Conservation (phyloP, 2,113 vertebrate genomes). For the Microtus ochrogaster region DNA sequence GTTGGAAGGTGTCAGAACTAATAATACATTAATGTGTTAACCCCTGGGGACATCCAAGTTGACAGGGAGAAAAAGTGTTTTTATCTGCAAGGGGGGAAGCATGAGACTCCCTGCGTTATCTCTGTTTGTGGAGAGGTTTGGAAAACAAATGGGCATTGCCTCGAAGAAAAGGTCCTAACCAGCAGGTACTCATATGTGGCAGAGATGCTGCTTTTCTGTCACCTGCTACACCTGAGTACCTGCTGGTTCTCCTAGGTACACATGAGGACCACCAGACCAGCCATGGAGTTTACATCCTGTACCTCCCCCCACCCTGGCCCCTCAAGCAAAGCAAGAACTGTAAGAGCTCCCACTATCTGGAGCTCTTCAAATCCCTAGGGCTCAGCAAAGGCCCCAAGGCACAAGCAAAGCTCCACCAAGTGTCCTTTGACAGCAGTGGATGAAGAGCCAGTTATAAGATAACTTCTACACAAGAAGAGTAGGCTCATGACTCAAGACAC, state of each 20-base stretch:
- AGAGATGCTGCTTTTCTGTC: not conserved
- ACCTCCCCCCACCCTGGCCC: not conserved
- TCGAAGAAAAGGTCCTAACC: not conserved
- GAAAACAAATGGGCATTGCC: not conserved
- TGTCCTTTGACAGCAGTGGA: not conserved
- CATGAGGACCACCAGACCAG: not conserved
- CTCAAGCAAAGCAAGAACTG: not conserved
- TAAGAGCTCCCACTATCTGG: fast-evolving
- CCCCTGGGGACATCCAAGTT: not conserved
- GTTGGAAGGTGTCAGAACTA: too few relatives aligned
- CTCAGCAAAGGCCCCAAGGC: not conserved
- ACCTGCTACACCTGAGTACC: not conserved
- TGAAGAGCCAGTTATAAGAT: not conserved
- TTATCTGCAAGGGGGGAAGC: not conserved
- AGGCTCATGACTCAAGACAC: not conserved
- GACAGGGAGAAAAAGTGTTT: not conserved
- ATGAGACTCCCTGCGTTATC: fast-evolving
- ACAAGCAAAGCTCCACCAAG: fast-evolving
- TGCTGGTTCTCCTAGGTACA: not conserved
- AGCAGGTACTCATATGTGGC: too few relatives aligned
- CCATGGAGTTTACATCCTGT: not conserved
- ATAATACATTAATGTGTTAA: not conserved
- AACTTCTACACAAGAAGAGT: not conserved
- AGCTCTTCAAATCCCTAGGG: too few relatives aligned
- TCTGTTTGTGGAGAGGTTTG: not conserved